Evolutionary conservation across 2,888 invertebrate species (phyloP).

Genomic region (Acleris literana): DNA sequence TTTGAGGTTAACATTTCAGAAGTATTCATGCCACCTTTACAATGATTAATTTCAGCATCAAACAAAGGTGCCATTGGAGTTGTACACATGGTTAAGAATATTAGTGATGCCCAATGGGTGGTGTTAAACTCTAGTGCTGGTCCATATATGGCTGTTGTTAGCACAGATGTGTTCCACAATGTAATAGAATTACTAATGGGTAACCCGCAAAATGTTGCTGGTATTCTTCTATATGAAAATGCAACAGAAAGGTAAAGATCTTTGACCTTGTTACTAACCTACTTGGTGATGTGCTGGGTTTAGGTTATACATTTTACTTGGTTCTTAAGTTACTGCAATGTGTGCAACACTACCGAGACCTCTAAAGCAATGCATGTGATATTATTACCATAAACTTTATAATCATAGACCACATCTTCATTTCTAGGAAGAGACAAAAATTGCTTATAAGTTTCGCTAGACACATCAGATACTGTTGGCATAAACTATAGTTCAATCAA

Average conservation of each 20-base stretch:
- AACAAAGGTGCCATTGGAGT: slow-evolving; percentile 93
- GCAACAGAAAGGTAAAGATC: slow-evolving; percentile 62
- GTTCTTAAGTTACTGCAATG: too few species aligned
- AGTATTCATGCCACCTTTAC: not conserved
- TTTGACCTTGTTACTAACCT: not conserved
- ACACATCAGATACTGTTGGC: too few species aligned
- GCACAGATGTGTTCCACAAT: slow-evolving; percentile 84
- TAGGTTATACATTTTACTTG: too few species aligned
- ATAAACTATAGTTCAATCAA: too few species aligned
- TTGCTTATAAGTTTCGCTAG: too few species aligned
- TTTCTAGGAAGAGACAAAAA: too few species aligned
- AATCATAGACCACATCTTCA: too few species aligned
- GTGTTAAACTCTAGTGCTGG: slow-evolving; percentile 88
- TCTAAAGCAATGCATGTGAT: too few species aligned
- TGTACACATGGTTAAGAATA: slow-evolving; percentile 87
- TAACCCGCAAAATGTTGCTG: slow-evolving; percentile 84
- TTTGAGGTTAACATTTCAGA: not conserved
- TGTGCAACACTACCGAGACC: too few species aligned
- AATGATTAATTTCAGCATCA: slow-evolving; percentile 84
- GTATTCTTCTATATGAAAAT: slow-evolving; percentile 85
- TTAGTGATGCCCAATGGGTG: slow-evolving; percentile 89
- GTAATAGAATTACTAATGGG: slow-evolving; percentile 81
- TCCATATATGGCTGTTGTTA: slow-evolving; percentile 91
- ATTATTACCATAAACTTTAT: too few species aligned
- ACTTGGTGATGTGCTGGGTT: too few species aligned